These are phyloP conservation scores for Coelopa pilipes DNA, from an alignment of 2,888 invertebrate species.

Conservation along the genomic window DNA sequence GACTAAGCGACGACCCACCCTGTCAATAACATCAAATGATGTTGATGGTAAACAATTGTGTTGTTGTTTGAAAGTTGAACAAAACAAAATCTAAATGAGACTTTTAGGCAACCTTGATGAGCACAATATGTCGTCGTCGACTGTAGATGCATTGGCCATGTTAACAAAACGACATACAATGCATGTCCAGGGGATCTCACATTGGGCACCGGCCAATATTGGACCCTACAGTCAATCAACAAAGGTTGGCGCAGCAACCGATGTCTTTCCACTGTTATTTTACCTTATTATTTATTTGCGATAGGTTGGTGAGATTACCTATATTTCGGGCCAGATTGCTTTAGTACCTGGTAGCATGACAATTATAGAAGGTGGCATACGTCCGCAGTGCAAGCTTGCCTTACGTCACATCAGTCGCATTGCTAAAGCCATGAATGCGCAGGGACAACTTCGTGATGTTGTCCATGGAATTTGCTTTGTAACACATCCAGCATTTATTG, in stretches of 20 bases:
- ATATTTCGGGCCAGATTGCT: conserved; percentile 92
- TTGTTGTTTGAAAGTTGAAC: conserved; percentile 28
- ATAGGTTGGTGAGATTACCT: conserved; percentile 83
- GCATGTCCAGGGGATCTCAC: conserved; percentile 95
- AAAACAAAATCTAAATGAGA: conserved; percentile 45
- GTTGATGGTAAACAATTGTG: conserved; percentile 39
- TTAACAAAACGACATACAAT: conserved; percentile 76
- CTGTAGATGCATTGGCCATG: conserved; percentile 14
- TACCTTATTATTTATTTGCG: background rate
- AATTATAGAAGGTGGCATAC: conserved; percentile 80
- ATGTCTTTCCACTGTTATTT: background rate
- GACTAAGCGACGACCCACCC: conserved; percentile 55
- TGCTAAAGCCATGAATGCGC: conserved; percentile 81
- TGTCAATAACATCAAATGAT: conserved; percentile 36
- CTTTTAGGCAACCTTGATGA: conserved; percentile 46
- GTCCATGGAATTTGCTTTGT: conserved; percentile 91
- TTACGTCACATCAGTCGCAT: conserved; percentile 86
- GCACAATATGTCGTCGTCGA: conserved; percentile 35
- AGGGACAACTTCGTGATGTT: conserved; percentile 81
- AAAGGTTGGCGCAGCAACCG: conserved; percentile 71
- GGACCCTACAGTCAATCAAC: conserved; percentile 96
- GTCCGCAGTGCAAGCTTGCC: conserved; percentile 83
- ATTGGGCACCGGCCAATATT: conserved; percentile 98
- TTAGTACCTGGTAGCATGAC: conserved; percentile 84
- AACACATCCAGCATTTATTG: conserved; percentile 76